Evolutionary conservation across 1,140 invertebrate species (phyloP).

Genomic region (Ips nitidus): DNA sequence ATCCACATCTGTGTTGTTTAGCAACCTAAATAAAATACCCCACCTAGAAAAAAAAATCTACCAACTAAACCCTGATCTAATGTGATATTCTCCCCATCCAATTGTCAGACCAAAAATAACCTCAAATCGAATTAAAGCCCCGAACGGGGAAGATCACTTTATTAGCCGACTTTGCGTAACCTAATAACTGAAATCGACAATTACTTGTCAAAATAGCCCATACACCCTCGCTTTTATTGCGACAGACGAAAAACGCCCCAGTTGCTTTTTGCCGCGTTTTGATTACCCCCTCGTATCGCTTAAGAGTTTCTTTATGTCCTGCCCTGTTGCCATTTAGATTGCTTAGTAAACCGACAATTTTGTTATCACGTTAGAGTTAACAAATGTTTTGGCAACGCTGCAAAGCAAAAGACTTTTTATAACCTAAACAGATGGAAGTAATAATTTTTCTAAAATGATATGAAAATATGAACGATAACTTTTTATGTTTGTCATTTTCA

Average conservation of each 20-base stretch:
- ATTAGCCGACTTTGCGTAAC: conserved; percentile 32
- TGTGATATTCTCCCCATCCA: not conserved
- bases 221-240: conserved; percentile 9
- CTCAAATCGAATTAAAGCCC: conserved; percentile 20
- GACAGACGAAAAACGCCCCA: not conserved
- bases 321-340: conserved; percentile 11
- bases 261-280: conserved; percentile 13
- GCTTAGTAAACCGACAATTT: not conserved
- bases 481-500: too few species aligned
- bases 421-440: too few species aligned
- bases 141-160: conserved; percentile 15
- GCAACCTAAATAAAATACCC: too few species aligned
- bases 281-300: not conserved
- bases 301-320: conserved; percentile 6
- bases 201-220: conserved; percentile 32
- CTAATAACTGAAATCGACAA: conserved; percentile 28
- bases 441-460: too few species aligned
- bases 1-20: too few species aligned
- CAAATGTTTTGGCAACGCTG: too few species aligned
- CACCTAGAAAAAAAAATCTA: too few species aligned
- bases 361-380: not conserved
- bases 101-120: conserved; percentile 15
- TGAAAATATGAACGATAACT: too few species aligned
- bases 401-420: too few species aligned
- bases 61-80: too few species aligned